phyloP scores from a whole-genome alignment of 2,888 invertebrate genomes.

The Pseudococcus jackbeardsleyi region DNA sequence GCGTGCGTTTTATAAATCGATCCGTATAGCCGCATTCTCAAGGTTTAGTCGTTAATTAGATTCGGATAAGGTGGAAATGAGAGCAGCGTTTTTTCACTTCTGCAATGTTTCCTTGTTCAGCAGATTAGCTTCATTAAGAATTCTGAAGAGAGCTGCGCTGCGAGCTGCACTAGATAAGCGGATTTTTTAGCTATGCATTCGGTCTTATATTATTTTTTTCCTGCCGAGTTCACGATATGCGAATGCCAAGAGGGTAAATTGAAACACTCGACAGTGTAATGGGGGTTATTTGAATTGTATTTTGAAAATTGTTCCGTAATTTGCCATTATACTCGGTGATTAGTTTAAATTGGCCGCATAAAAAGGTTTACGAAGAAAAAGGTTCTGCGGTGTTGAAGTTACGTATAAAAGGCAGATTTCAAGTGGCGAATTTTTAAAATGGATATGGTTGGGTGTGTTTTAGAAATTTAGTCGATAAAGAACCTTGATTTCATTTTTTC shows the following conservation, averaged over 20 bases:
- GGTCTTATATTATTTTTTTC: slow-evolving; percentile 20
- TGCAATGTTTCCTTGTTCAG: background rate
- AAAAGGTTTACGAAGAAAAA: too few species aligned
- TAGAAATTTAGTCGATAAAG: too few species aligned
- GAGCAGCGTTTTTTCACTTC: background rate
- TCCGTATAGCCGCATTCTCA: background rate
- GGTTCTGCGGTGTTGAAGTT: too few species aligned
- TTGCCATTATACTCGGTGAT: too few species aligned
- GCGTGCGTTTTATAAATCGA: slow-evolving; percentile 26
- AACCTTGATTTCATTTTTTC: too few species aligned
- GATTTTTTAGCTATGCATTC: slow-evolving; percentile 46
- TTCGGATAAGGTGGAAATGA: slow-evolving; percentile 14
- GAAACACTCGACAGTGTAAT: slow-evolving; percentile 36
- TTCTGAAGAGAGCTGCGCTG: background rate
- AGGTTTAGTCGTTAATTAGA: background rate
- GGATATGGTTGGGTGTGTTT: too few species aligned
- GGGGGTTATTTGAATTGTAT: slow-evolving; percentile 35
- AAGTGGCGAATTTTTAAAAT: too few species aligned
- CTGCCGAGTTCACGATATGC: background rate
- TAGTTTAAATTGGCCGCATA: too few species aligned
- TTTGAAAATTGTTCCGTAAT: slow-evolving; percentile 30
- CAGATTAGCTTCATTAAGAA: slow-evolving; percentile 48
- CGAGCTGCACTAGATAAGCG: slow-evolving; percentile 29
- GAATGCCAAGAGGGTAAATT: background rate
- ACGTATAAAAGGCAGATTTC: too few species aligned